Conservation (phyloP, 2,888 invertebrate species). For the Colostygia pectinataria region DNA sequence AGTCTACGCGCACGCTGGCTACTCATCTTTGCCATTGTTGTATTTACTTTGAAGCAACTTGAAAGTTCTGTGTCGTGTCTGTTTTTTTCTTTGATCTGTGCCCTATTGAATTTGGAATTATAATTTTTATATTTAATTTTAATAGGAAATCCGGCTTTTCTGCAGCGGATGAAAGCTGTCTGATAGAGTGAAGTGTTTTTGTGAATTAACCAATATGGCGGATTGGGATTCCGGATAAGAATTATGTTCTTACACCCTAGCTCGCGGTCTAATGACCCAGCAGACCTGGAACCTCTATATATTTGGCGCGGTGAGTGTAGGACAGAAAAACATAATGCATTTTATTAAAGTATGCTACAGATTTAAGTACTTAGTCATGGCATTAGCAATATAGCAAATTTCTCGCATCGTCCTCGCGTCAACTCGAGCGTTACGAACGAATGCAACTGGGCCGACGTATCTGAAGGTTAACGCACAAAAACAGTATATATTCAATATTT, state of each 20-base stretch:
- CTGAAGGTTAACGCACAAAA: conserved; percentile 77
- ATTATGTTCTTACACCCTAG: conserved; percentile 77
- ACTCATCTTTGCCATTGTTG: conserved; percentile 59
- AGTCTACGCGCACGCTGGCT: conserved; percentile 44
- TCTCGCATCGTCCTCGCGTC: conserved; percentile 64
- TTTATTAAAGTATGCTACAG: neutral
- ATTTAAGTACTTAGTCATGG: too few species aligned
- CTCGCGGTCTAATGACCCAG: conserved; percentile 70
- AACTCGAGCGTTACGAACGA: conserved; percentile 74
- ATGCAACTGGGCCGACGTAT: conserved; percentile 73
- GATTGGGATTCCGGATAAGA: conserved; percentile 75
- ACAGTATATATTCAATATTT: conserved; percentile 71
- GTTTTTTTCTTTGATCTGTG: conserved; percentile 18
- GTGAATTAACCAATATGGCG: conserved; percentile 68
- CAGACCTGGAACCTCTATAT: conserved; percentile 72
- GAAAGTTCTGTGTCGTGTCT: conserved; percentile 51
- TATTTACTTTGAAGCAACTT: conserved; percentile 35
- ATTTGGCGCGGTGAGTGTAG: conserved; percentile 76
- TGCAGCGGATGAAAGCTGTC: conserved; percentile 32
- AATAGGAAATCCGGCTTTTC: conserved; percentile 37
- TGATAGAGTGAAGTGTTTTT: conserved; percentile 52
- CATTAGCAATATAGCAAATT: conserved; percentile 40
- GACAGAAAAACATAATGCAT: neutral
- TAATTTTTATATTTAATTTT: conserved; percentile 38
- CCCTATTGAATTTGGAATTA: conserved; percentile 21